These are phyloP conservation scores for Onychostoma macrolepis DNA, from an alignment of 2,113 vertebrate genomes.

Conservation along the genomic window DNA sequence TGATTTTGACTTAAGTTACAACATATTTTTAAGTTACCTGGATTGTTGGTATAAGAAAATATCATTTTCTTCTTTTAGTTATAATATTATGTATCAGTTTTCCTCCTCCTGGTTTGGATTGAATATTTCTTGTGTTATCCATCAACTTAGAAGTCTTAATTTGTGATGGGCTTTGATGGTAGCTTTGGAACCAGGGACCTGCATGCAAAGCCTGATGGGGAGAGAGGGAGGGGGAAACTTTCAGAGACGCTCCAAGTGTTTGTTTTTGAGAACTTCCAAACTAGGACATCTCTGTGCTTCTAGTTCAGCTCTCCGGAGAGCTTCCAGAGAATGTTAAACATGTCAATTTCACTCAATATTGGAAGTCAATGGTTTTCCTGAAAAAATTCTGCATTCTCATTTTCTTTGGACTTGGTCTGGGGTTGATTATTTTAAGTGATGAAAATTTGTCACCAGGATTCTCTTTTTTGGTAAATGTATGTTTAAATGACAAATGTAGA, in stretches of 20 bases:
- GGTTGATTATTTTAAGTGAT: neutral
- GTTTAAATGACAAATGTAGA: neutral
- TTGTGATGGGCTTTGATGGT: constrained; percentile 32
- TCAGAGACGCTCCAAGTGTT: constrained; percentile 28
- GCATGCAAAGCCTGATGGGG: neutral
- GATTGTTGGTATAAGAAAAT: neutral
- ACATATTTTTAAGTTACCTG: neutral
- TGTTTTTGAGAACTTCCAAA: constrained; percentile 43
- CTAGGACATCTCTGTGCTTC: constrained; percentile 40
- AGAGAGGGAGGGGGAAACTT: constrained; percentile 12
- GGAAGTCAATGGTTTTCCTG: constrained; percentile 6
- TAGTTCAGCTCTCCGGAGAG: constrained; percentile 31
- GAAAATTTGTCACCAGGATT: neutral
- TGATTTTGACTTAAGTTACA: no score
- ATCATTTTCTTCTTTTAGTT: neutral
- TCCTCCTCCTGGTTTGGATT: neutral
- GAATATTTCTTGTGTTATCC: neutral
- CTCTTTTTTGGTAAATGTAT: neutral
- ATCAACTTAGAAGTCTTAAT: constrained; percentile 6
- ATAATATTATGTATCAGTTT: neutral
- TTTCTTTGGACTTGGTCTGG: neutral
- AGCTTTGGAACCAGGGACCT: constrained; percentile 11
- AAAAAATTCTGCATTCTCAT: constrained; percentile 5
- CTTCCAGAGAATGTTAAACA: constrained; percentile 26
- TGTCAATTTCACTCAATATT: constrained; percentile 32